A percentile compares a stretch with the other conserved stretches of the same genome.
Evolutionary conservation across 2,797 vertebrate genomes (phyloP).

Genomic region (Catharus ustulatus): DNA sequence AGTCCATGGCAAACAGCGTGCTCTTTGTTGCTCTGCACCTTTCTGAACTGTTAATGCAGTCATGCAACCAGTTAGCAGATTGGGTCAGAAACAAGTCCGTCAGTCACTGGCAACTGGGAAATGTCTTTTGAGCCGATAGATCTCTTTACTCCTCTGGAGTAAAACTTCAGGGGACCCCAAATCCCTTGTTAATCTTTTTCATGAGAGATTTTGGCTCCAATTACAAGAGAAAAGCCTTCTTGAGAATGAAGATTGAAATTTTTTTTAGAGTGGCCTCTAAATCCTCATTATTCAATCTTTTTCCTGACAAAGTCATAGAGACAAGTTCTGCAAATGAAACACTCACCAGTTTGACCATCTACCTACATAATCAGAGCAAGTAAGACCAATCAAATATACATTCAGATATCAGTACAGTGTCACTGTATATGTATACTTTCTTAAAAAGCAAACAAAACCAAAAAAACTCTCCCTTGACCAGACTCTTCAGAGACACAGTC

Average conservation of each 20-base stretch:
- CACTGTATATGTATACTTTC: background rate
- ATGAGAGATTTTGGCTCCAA: slow-evolving; percentile 33
- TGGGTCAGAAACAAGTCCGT: background rate
- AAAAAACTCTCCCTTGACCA: rapidly evolving
- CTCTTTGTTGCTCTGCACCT: background rate
- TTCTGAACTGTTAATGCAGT: background rate
- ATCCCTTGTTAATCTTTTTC: slow-evolving; percentile 46
- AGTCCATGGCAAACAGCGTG: background rate
- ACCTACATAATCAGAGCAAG: background rate
- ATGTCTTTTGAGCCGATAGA: background rate
- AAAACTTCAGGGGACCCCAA: slow-evolving; percentile 36
- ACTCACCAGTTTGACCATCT: background rate
- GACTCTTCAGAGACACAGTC: background rate
- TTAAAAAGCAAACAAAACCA: background rate
- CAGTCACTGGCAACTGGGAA: slow-evolving; percentile 13
- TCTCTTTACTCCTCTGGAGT: slow-evolving; percentile 1
- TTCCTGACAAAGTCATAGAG: background rate
- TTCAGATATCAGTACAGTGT: background rate
- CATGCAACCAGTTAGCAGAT: background rate
- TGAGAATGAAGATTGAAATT: background rate
- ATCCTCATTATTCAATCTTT: background rate
- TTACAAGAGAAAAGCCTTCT: slow-evolving; percentile 27
- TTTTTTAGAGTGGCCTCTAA: background rate
- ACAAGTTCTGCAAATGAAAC: background rate
- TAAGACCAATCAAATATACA: background rate